Evolutionary conservation across 2,113 vertebrate genomes (phyloP).

Genomic region (Paraplagusia blochii): DNA sequence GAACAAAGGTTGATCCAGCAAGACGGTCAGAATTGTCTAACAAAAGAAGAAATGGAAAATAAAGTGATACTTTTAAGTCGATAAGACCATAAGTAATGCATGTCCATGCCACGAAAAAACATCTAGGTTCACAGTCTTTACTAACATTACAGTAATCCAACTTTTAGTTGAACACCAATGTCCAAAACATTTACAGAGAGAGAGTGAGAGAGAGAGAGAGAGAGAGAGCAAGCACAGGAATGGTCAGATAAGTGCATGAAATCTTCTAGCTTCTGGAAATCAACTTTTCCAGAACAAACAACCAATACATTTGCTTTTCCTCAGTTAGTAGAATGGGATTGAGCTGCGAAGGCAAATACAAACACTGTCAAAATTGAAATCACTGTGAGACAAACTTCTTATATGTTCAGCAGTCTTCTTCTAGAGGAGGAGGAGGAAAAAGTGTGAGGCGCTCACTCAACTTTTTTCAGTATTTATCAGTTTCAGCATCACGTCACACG

Average conservation of each 20-base stretch:
- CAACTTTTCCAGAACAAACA: conserved; percentile 85
- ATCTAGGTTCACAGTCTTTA: conserved; percentile 89
- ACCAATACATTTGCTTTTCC: conserved; percentile 82
- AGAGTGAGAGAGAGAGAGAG: conserved; percentile 91
- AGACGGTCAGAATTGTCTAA: conserved; percentile 82
- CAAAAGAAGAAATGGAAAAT: conserved; percentile 55
- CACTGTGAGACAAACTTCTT: conserved; percentile 60
- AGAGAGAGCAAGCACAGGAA: conserved; percentile 92
- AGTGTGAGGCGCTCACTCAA: too few species aligned
- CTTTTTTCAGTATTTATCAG: too few species aligned
- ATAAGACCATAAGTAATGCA: conserved; percentile 89
- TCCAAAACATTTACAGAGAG: conserved; percentile 91
- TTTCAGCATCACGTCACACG: too few species aligned
- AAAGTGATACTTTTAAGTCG: conserved; percentile 72
- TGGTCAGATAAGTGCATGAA: conserved; percentile 92
- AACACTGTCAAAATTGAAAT: conserved; percentile 57
- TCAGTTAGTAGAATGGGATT: conserved; percentile 70
- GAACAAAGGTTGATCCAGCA: conserved; percentile 83
- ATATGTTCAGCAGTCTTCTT: conserved; percentile 52
- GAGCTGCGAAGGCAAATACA: conserved; percentile 79
- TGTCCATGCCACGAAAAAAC: conserved; percentile 97
- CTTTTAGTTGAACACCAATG: conserved; percentile 90
- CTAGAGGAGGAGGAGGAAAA: conserved; percentile 14
- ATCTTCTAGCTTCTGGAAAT: conserved; percentile 80
- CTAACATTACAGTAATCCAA: conserved; percentile 92